phyloP scores from a whole-genome alignment of 2,888 invertebrate species.

The Leptarthrus brevirostris region DNA sequence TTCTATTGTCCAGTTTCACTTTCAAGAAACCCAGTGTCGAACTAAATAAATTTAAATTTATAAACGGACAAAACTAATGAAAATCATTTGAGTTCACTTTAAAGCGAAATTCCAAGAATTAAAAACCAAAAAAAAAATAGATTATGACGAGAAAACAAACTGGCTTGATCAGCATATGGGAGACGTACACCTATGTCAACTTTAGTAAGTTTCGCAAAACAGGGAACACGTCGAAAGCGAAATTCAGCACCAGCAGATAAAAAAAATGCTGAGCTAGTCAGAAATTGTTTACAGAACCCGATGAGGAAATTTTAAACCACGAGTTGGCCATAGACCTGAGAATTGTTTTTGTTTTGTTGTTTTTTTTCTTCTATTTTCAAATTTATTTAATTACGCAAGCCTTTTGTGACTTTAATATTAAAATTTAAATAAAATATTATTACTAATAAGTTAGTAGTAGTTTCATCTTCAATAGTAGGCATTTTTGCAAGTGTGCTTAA shows the following conservation, averaged over 20 bases:
- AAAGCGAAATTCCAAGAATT: neutral
- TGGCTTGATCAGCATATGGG: conserved; percentile 16
- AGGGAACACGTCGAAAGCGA: conserved; percentile 25
- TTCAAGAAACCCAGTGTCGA: too few species aligned
- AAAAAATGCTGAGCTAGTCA: conserved; percentile 20
- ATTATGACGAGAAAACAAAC: neutral
- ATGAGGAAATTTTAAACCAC: conserved; percentile 29
- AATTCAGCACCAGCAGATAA: conserved; percentile 33
- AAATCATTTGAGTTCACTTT: neutral
- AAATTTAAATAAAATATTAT: too few species aligned
- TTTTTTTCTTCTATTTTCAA: neutral
- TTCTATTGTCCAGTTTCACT: too few species aligned
- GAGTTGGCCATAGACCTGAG: neutral
- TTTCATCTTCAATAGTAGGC: too few species aligned
- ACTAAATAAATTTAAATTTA: too few species aligned
- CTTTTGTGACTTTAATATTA: too few species aligned
- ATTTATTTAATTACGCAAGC: too few species aligned
- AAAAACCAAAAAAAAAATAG: neutral
- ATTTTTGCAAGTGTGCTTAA: too few species aligned
- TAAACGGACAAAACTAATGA: too few species aligned
- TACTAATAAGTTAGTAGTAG: too few species aligned
- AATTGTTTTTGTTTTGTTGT: neutral
- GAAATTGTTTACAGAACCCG: conserved; percentile 21
- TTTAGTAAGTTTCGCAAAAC: conserved; percentile 28
- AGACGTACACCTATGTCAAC: conserved; percentile 27